Base-by-base conservation (phyloP, 92 coral and sea anemone species). In the Blastomussa wellsi region DNA sequence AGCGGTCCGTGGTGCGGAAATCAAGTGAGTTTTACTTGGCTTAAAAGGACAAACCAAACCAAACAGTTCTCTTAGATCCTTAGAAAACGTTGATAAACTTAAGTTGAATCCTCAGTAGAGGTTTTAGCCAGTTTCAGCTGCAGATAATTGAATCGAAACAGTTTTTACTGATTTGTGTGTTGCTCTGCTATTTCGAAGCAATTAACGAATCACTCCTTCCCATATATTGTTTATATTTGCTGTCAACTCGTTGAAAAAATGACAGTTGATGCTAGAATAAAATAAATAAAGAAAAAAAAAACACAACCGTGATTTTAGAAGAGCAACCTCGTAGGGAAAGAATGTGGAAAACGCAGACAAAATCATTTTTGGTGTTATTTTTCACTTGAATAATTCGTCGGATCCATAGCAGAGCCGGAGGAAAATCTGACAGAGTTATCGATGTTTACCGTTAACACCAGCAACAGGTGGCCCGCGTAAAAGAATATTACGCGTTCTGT, bases 381-480 rank as follows among this genome's bases (percentile, higher is more conserved):
- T 9, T 12, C 6, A 32, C 42, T 36, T 20, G 32, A 26, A 35
- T 35, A 66, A 32, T 29, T 41, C 13, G 39, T 36, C 39, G 22
- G 49, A 36, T 59, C 35, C 32, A 22, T 0, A 5, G 19, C 29
- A n/a, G n/a, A n/a, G 7, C 42, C 4, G 24, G 14, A 79, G 65
- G 62, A 10, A 29, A 39, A 73, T 20, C 31, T 53, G 22, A 5
- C 38, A 52, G 13, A 28, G 28, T 33, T 17, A 69, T 44, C 75
- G 64, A 11, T 48, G 65, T 57, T 57, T 52, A 22, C 14, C 59
- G 49, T 37, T 3, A 59, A 41, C 47, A 83, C 80, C 74, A n/a
- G 80, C 15, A 73, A 29, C 87, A 38, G 87, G 87, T 83, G 81
- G 35, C 80, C 44, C 48, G 13, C 38, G 64, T 2, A 32, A 83